Evolutionary conservation across 1,140 invertebrate species (phyloP).

Genomic region (Drosophila melanica): DNA sequence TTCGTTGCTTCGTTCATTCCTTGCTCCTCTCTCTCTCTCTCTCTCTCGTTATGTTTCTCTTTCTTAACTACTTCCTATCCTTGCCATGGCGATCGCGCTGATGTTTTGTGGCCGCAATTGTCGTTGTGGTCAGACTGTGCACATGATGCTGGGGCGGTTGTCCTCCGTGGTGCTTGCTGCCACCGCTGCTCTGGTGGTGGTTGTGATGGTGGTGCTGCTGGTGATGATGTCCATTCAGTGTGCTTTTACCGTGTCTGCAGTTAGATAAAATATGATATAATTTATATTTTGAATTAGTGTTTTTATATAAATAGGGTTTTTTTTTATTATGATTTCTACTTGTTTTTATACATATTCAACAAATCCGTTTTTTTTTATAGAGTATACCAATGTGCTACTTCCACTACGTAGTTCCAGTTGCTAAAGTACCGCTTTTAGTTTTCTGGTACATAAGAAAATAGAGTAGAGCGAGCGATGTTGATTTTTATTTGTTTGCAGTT

Average conservation of each 20-base stretch:
- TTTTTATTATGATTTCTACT: conserved; percentile 57
- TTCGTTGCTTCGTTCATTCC: conserved; percentile 54
- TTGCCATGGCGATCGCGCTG: conserved; percentile 74
- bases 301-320: not conserved
- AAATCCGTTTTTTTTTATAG: conserved; percentile 43
- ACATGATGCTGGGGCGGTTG: conserved; percentile 64
- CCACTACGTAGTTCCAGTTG: conserved; percentile 76
- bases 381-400: conserved; percentile 64
- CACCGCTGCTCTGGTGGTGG: conserved; percentile 25
- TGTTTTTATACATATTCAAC: conserved; percentile 32
- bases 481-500: conserved; percentile 50
- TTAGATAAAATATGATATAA: conserved; percentile 6
- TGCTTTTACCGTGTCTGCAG: conserved; percentile 79
- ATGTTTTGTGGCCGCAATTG: conserved; percentile 64
- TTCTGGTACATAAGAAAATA: conserved; percentile 55
- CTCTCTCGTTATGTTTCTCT: not conserved
- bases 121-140: conserved; percentile 66
- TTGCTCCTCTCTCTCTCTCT: not conserved
- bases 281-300: not conserved
- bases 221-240: conserved; percentile 68
- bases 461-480: conserved; percentile 71
- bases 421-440: conserved; percentile 55
- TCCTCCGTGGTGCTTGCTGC: conserved; percentile 57
- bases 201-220: conserved; percentile 31
- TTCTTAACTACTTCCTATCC: conserved; percentile 65